These are phyloP conservation scores for Agonum fuliginosum DNA, from an alignment of 2,888 invertebrate species.

Conservation along the genomic window DNA sequence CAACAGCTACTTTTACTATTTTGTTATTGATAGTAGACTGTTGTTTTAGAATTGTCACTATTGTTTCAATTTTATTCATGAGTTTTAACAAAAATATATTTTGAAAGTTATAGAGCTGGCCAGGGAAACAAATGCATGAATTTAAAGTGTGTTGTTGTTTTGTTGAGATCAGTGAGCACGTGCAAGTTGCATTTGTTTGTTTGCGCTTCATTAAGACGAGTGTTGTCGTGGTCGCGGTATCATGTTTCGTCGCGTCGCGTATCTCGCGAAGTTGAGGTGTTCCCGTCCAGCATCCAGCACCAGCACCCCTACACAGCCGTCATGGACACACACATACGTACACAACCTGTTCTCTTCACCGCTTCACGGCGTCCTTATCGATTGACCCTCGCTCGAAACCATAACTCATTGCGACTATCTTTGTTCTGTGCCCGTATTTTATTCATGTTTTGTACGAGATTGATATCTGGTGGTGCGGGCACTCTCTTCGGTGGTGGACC, in stretches of 20 bases:
- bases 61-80: too few species aligned
- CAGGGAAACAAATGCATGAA: background rate
- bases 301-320: conserved; percentile 17
- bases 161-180: background rate
- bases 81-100: too few species aligned
- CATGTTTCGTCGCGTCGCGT: conserved; percentile 27
- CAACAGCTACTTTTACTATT: too few species aligned
- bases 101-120: too few species aligned
- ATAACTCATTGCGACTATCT: conserved; percentile 59
- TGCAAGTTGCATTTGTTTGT: background rate
- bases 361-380: conserved; percentile 54
- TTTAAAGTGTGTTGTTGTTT: background rate
- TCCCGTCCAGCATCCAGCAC: background rate
- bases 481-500: conserved; percentile 38
- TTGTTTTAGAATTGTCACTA: too few species aligned
- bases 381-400: conserved; percentile 52
- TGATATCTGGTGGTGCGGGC: conserved; percentile 57
- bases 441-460: conserved; percentile 58
- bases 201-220: conserved; percentile 27
- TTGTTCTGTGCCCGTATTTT: conserved; percentile 58
- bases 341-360: conserved; percentile 47
- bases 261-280: conserved; percentile 34
- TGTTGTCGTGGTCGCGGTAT: conserved; percentile 27
- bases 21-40: too few species aligned
- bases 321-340: conserved; percentile 43